Base-by-base conservation (phyloP, 2,113 vertebrate species). In the Sprattus sprattus region DNA sequence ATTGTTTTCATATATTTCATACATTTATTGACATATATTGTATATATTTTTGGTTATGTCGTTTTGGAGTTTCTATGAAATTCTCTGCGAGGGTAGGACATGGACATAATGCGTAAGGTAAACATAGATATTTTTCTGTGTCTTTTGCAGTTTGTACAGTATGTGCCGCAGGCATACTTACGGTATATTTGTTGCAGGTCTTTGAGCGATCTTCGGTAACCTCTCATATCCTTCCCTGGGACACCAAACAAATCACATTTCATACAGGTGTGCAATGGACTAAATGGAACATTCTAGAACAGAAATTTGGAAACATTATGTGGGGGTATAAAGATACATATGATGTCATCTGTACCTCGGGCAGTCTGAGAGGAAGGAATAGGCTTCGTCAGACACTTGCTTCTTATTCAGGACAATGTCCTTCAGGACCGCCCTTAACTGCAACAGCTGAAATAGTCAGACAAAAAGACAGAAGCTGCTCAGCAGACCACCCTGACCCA, bases 391-490 rank as follows among this genome's bases (percentile, higher is more conserved):
- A 25, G 89, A 85, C 9, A 85, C 9, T 67, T 84, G 88, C 80
- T 88, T 93, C 88, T 84, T 90, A 54, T 83, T 87, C 44, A 88
- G 82, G 13, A 90, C 67, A 8, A 90, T 39, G 7, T 93, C 89
- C 52, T 91, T 91, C 85, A 95, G 89, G 67, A 91, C 85, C 1
- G 89, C 83, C 88, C 91, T 93, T 86, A 95, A 80, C 11, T 90
- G 91, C 84, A 90, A 85, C 52, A 95, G 86, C 95, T 94, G 88
- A 64, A 87, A 81, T 7, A 18, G 8, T 13, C 25, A 67, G 22
- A 67, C n/a, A 86, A 11, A 87, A 7, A 57, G 18, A 25, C 25
- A 50, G 45, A 11, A 22, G 32, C 39, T 6, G 10, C 7, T 81
- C 18, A 54, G 3, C 28, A 67, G 6, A 25, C 60, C 22, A n/a